Percentiles rank a stretch among this genome's conserved stretches.
Conservation (phyloP, 2,888 invertebrate genomes). For the Luperina testacea region DNA sequence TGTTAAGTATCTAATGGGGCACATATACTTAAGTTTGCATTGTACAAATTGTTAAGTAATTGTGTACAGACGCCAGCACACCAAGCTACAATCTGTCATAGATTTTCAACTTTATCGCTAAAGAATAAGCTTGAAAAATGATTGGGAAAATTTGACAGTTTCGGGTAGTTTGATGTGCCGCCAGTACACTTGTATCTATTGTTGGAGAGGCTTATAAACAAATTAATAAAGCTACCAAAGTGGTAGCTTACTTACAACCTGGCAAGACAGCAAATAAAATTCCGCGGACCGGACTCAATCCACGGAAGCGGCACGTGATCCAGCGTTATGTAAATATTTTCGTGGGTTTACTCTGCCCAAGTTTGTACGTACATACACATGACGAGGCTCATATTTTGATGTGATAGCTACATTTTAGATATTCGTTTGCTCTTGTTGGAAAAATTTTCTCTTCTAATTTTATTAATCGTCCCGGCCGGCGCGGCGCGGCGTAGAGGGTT, state of each 20-base stretch:
- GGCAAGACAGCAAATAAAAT: constrained; percentile 26
- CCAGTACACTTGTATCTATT: background rate
- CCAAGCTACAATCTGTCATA: too few relatives aligned
- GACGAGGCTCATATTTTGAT: constrained; percentile 11
- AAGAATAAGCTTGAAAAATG: too few relatives aligned
- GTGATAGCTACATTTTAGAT: background rate
- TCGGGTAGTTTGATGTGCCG: too few relatives aligned
- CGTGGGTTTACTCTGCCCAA: constrained; percentile 21
- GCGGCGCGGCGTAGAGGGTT: background rate
- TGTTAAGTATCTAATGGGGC: background rate
- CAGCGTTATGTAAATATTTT: constrained; percentile 19
- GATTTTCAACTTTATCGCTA: too few relatives aligned
- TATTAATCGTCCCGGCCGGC: background rate
- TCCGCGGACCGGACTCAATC: constrained; percentile 1
- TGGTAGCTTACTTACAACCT: constrained; percentile 11
- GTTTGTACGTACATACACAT: constrained; percentile 24
- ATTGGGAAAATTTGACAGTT: too few relatives aligned
- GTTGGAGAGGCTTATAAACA: background rate
- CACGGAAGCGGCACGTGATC: constrained; percentile 42
- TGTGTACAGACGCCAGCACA: too few relatives aligned
- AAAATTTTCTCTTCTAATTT: background rate
- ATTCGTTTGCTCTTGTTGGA: background rate
- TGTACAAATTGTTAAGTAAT: too few relatives aligned
- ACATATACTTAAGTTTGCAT: too few relatives aligned
- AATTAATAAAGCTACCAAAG: constrained; percentile 23